Base-by-base conservation (phyloP, 2,888 invertebrate species). In the Drepanosiphum platanoidis region DNA sequence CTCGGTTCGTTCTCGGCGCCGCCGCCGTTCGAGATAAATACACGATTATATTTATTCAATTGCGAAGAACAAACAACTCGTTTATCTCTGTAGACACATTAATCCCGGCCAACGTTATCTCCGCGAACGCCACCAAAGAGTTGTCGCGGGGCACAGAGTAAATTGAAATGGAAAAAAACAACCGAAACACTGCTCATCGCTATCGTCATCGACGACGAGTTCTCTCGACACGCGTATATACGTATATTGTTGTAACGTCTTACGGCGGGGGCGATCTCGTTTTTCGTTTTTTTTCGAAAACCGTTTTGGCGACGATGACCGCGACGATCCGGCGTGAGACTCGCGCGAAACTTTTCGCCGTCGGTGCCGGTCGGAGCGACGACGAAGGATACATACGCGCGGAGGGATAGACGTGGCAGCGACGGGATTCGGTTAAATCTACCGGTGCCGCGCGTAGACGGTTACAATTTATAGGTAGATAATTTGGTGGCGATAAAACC, bases 11-110 rank as follows among this genome's bases (percentile, higher is more conserved):
- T 61, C 36, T 32, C 34, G 15, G 18, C 34, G 18, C 77, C 46
- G 39, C 15, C 30, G 52, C n/a, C 22, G 70, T 70, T 52, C n/a
- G 64, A 83, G 82, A 83, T 83, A 74, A 83, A 83, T 74, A 83
- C n/a, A n/a, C 64, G 64, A 83, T 83, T 74, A 64, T 79, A 83
- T 83, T 83, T 82, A 72, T 82, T 82, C 81, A 82, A 82, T 82
- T 74, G 82, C 32, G 42, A 66, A 72, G 72, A 83, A 83, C 42
- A 83, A 83, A 83, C 82, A 83, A 74, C 82, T 74, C 81, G 81
- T 82, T 82, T 82, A 82, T 82, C 82, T 74, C 3, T 42, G 74
- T 83, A 30, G 82, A 74, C 74, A 64, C 74, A 46, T 74, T 83
- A 83, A 83, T 83, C 82, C 82, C 34, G 64, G 32, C 27, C 27